Evolutionary conservation across 1,140 invertebrate species (phyloP), one percentile per base, ranked within the genome.

Genomic region (Trichoplusia ni): DNA sequence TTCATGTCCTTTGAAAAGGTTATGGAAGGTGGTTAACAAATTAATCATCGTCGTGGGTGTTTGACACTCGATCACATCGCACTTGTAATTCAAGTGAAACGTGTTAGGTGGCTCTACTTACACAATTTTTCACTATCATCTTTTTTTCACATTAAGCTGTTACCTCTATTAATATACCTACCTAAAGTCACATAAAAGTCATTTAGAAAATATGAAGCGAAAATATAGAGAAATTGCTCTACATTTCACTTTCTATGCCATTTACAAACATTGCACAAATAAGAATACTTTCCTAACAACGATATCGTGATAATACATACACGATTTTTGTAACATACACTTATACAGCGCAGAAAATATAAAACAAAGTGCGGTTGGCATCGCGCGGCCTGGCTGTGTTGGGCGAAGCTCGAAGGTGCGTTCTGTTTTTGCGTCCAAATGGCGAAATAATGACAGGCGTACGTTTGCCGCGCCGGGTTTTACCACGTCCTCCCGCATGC

Each of bases 401-500:
- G 40, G 11, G 23, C 23, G n/a, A 44, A 59, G 60, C n/a, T n/a
- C 59, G 69, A 75, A 75, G 79, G 78, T 81, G 80, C 68, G 75
- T 71, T 63, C 38, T 62, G 75, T 85, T 89, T 87, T 89, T 88
- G 81, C 73, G 70, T 64, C 62, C 81, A 90, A 90, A 90, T 90
- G 78, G 71, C 75, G 74, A 89, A 79, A 89, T 90, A 88, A 90
- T 90, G 87, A 86, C 73, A 81, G 82, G 59, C 71, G 67, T 78
- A 79, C 79, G 64, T 62, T n/a, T n/a, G 47, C 51, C 65, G 63
- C 49, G 53, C 54, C 54, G 77, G 73, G 76, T 67, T 21, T 61
- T 67, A 54, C 58, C 68, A 33, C 53, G 54, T 49, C 46, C 71
- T 67, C 75, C 79, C 68, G 79, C 80, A 85, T 84, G 83, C 86